Percentiles rank a stretch among this genome's conserved stretches.
phyloP scores from a whole-genome alignment of 1,140 invertebrate species.

The Drosophila repleta region DNA sequence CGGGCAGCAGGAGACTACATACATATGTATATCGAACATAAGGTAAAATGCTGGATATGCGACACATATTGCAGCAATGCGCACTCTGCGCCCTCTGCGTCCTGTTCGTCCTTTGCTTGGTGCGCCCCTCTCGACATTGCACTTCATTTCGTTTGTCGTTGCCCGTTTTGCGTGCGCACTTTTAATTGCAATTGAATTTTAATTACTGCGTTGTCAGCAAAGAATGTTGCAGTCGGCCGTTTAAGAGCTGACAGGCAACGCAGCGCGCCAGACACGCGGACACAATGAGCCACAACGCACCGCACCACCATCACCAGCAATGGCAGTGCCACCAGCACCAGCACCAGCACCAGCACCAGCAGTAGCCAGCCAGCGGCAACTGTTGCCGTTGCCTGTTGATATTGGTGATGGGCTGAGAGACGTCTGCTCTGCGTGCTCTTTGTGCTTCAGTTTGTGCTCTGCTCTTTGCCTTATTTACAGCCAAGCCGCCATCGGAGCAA shows the following conservation, averaged over 20 bases:
- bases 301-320: conserved; percentile 3
- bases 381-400: conserved; percentile 42
- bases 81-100: conserved; percentile 1
- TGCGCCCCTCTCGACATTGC: conserved; percentile 24
- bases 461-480: conserved; percentile 67
- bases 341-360: conserved; percentile 41
- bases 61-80: conserved; percentile 49
- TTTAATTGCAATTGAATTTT: conserved; percentile 83
- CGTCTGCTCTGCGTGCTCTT: conserved; percentile 8
- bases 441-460: conserved; percentile 14
- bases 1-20: conserved; percentile 9
- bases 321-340: conserved; percentile 17
- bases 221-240: conserved; percentile 73
- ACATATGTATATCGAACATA: background rate
- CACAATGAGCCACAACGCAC: conserved; percentile 44
- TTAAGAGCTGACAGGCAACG: conserved; percentile 67
- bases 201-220: conserved; percentile 83
- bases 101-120: background rate
- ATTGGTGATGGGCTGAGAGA: conserved; percentile 3
- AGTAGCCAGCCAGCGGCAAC: conserved; percentile 43
- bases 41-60: conserved; percentile 49
- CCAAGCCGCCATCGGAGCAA: conserved; percentile 64
- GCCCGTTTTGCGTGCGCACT: conserved; percentile 77
- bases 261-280: conserved; percentile 28
- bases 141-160: conserved; percentile 67